Evolutionary conservation across 2,888 invertebrate species (phyloP), one percentile per base, ranked within the genome.

Genomic region (Lasius platythorax): DNA sequence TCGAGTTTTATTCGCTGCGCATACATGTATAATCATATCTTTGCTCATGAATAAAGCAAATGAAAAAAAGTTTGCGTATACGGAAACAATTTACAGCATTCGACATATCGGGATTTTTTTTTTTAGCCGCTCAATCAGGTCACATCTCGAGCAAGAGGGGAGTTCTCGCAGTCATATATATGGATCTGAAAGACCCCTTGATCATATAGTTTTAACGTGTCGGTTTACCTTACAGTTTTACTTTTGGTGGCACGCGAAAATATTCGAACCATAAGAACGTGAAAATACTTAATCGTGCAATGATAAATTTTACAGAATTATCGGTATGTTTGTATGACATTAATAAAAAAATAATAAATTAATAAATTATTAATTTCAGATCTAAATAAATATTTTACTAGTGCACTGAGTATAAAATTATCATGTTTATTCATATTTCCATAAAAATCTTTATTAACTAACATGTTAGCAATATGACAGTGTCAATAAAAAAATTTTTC

Each of bases 131-230:
- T 23, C 15, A 28, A 76, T 66, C 3, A 23, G 28, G 43, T 12
- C 23, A 12, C n/a, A n/a, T 33, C 33, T 64, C 11, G 9, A 53
- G 30, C 6, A 61, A 23, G 72, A 68, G 72, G 9, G 72, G 33
- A 30, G 6, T 30, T 46, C 3, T 79, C 61, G 12, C 58, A 37
- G 15, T 4, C 9, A 12, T 79, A 79, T 72, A 79, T 58, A 46
- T 30, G 46, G 23, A 33, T n/a, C 3, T 28, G 8, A 61, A 61
- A 61, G 23, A 40, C 33, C n/a, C 8, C 46, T 46, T 33, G 5
- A 58, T 12, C 23, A 5, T 28, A 5, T 12, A 50, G 46, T 61
- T 61, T 70, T 58, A 61, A 58, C 9, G 4, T 23, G 43, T 43
- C 58, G 9, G 58, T 61, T 68, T 9, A 28, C 2, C 18, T 61